Evolutionary conservation across 2,113 vertebrate genomes (phyloP).

Genomic region (Eptesicus fuscus): DNA sequence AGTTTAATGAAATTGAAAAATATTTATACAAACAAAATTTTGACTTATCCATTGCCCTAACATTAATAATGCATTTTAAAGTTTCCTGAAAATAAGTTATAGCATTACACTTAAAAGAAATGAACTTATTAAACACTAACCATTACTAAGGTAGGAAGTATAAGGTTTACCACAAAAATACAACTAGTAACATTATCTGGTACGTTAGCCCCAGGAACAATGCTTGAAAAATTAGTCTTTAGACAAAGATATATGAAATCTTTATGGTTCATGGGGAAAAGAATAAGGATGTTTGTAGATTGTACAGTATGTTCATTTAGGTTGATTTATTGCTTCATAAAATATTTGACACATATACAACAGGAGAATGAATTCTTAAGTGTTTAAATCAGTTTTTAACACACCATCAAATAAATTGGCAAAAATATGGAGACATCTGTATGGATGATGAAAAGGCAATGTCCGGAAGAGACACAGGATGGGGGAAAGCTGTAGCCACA

Average conservation of each 20-base stretch:
- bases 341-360: constrained; percentile 47
- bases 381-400: constrained; percentile 47
- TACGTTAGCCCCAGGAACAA: not conserved
- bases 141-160: not conserved
- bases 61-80: constrained; percentile 17
- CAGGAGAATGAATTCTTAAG: constrained; percentile 46
- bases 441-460: constrained; percentile 45
- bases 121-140: not conserved
- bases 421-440: constrained; percentile 56
- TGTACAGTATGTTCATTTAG: not conserved
- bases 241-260: constrained; percentile 43
- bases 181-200: constrained; percentile 13
- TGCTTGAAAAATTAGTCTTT: constrained; percentile 41
- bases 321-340: constrained; percentile 69
- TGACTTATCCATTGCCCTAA: not conserved
- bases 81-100: constrained; percentile 22
- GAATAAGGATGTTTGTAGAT: constrained; percentile 29
- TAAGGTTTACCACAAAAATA: not conserved
- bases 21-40: constrained; percentile 9
- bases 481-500: not conserved
- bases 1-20: constrained; percentile 3
- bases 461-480: not conserved
- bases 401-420: constrained; percentile 62
- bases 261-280: not conserved
- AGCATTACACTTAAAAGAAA: not conserved